These are phyloP conservation scores for Chironomus striatipennis DNA, from an alignment of 1,140 invertebrate genomes.

Conservation along the genomic window DNA sequence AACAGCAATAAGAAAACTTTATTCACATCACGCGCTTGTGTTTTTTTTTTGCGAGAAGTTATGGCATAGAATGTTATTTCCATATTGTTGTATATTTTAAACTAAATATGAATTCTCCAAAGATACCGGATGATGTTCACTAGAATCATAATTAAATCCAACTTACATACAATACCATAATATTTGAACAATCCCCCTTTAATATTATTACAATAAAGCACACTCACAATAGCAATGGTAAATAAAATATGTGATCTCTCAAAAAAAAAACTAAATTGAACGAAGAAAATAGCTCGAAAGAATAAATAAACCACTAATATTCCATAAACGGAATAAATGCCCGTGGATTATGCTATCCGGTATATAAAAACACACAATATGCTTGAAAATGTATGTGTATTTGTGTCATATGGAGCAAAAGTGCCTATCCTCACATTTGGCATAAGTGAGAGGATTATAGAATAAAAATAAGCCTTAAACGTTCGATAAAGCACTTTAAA, in stretches of 20 bases:
- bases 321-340: slow-evolving; percentile 12
- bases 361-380: background rate
- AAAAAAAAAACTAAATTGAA: too few species aligned
- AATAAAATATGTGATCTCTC: slow-evolving; percentile 10
- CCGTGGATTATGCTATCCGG: background rate
- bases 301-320: slow-evolving; percentile 20
- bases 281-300: background rate
- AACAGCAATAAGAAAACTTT: background rate
- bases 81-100: too few species aligned
- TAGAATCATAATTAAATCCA: too few species aligned
- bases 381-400: background rate
- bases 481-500: background rate
- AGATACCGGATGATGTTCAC: too few species aligned
- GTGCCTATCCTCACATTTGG: background rate
- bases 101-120: too few species aligned
- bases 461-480: background rate
- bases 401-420: background rate
- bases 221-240: background rate
- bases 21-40: background rate
- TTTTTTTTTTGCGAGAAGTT: too few species aligned
- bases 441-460: slow-evolving; percentile 12
- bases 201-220: background rate
- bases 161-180: background rate
- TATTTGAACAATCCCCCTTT: background rate
- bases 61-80: too few species aligned